phyloP scores from a whole-genome alignment of 1,140 invertebrate genomes.

The Artemia franciscana region DNA sequence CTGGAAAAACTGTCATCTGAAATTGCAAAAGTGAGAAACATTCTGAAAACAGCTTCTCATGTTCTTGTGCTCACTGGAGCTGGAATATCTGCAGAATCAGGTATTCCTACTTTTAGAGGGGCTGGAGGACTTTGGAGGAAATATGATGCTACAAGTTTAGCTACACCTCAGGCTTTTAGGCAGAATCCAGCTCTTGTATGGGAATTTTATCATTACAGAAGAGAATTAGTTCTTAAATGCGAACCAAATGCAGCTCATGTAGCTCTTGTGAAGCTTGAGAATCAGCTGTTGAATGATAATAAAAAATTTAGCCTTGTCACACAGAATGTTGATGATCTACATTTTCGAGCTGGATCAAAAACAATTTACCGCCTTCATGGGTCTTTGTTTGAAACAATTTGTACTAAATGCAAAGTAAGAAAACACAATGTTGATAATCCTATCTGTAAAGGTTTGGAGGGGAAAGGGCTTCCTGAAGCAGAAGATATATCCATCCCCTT shows the following conservation, averaged over 20 bases:
- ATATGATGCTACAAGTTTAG: slow-evolving; percentile 35
- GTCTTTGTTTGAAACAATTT: slow-evolving; percentile 56
- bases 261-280: slow-evolving; percentile 52
- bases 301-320: slow-evolving; percentile 48
- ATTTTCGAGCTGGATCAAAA: slow-evolving; percentile 51
- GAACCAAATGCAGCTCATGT: slow-evolving; percentile 46
- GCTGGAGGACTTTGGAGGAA: slow-evolving; percentile 50
- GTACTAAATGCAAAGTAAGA: slow-evolving; percentile 46
- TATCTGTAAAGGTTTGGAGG: slow-evolving; percentile 43
- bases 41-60: slow-evolving; percentile 28
- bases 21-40: slow-evolving; percentile 30
- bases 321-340: slow-evolving; percentile 80
- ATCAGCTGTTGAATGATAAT: slow-evolving; percentile 28
- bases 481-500: slow-evolving; percentile 32
- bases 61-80: slow-evolving; percentile 48
- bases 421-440: slow-evolving; percentile 45
- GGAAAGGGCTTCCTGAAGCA: slow-evolving; percentile 30
- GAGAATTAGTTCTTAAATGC: slow-evolving; percentile 30
- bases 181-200: slow-evolving; percentile 43
- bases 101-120: slow-evolving; percentile 55
- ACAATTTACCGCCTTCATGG: slow-evolving; percentile 74
- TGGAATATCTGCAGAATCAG: slow-evolving; percentile 53
- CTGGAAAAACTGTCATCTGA: slow-evolving; percentile 18
- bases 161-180: slow-evolving; percentile 37
- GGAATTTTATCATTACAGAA: slow-evolving; percentile 53